Evolutionary conservation across 2,113 vertebrate genomes (phyloP), one percentile per base, ranked within the genome.

Genomic region (Colius striatus): DNA sequence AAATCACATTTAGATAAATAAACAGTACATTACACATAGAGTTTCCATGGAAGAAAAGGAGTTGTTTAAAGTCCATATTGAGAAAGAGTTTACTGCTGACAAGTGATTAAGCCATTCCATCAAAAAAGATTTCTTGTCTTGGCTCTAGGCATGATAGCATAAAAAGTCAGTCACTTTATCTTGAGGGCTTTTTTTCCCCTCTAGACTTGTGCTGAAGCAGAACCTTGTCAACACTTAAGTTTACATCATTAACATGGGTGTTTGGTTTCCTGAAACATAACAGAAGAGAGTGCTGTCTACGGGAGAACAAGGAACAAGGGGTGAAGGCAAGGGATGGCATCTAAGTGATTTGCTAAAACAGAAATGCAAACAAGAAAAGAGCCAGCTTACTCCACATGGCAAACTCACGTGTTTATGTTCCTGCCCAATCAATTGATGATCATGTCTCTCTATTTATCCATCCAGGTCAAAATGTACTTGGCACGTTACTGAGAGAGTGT

Each of bases 41-140:
- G 21, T 62, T 8, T 68, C 45, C 21, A 10, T 48, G 30, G 41
- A 73, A 87, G 21, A 91, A 62, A 84, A 83, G 65, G 95, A 77
- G 58, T 95, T 43, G 7, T 5, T 57, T 73, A 5, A 95, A 85
- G 22, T 58, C 23, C 19, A 10, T 58, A 61, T 14, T 96, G 67
- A 97, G 72, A 88, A 84, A 89, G 51, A 90, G 63, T 92, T 97
- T 98, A 97, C 94, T 97, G 87, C 89, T 92, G 88, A 84, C 91
- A 81, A 84, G 38, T 76, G 84, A 95, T 97, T 90, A 95, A 97
- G 71, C 86, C 19, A 68, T 80, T 87, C 50, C 27, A 73, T 81
- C 45, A 80, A 53, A 92, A 92, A 96, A 87, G 32, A 61, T 84
- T 94, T 94, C 74, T 84, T 76, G 16, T 61, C 36, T 96, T 87